These are phyloP conservation scores for Nyctibius grandis DNA, from an alignment of 2,797 vertebrate genomes.

Conservation along the genomic window DNA sequence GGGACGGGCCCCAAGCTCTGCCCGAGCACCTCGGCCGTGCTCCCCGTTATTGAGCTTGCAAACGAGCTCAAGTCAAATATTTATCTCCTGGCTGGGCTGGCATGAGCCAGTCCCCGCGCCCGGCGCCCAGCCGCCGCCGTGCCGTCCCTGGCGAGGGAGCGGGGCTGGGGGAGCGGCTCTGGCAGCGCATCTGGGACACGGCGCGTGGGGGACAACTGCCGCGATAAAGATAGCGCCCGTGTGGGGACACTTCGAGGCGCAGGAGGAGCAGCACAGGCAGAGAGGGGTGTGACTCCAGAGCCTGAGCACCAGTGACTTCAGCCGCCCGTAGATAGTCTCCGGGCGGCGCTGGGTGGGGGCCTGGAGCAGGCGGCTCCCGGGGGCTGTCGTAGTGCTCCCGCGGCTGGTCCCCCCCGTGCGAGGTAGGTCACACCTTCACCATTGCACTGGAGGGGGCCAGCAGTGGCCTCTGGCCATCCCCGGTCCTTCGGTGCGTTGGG, in stretches of 20 bases:
- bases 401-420: fast-evolving
- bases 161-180: background rate
- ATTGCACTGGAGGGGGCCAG: background rate
- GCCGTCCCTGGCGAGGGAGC: background rate
- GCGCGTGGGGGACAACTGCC: background rate
- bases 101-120: background rate
- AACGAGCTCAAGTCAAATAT: background rate
- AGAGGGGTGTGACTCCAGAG: background rate
- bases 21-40: fast-evolving
- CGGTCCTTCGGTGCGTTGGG: background rate
- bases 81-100: background rate
- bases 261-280: background rate
- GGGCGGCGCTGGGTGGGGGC: background rate
- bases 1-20: fast-evolving
- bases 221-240: background rate
- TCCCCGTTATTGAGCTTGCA: background rate
- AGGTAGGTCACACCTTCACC: background rate
- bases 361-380: background rate
- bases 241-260: background rate
- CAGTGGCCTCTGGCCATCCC: fast-evolving
- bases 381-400: background rate
- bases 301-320: background rate
- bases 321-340: background rate
- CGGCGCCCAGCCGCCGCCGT: background rate
- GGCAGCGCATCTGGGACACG: background rate